These are phyloP conservation scores for Brachionus koreanus DNA, from an alignment of 1,140 invertebrate species.

Conservation along the genomic window DNA sequence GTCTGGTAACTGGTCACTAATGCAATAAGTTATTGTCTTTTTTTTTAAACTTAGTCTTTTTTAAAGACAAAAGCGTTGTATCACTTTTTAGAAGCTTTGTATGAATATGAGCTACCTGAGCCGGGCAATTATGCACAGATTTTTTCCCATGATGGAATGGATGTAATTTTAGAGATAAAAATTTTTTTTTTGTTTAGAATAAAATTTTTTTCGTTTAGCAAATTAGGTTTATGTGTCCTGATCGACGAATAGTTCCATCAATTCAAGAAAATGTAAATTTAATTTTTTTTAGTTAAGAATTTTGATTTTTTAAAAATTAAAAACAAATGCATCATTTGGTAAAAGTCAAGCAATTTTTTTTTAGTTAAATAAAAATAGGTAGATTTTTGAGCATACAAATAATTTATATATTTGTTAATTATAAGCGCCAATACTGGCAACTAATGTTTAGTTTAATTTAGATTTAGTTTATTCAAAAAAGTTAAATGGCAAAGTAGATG, in stretches of 20 bases:
- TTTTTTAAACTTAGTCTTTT: background rate
- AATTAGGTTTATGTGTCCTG: conserved; percentile 21
- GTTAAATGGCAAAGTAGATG: too few relatives aligned
- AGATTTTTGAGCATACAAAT: too few relatives aligned
- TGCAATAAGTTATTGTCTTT: background rate
- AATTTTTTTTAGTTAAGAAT: background rate
- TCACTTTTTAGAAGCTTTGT: conserved; percentile 42
- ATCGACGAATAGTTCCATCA: conserved; percentile 7
- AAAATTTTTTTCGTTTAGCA: background rate
- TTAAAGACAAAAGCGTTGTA: conserved; percentile 34
- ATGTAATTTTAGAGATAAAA: background rate
- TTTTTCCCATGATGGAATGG: conserved; percentile 37
- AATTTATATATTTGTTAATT: too few relatives aligned
- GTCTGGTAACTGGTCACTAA: background rate
- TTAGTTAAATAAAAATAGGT: too few relatives aligned
- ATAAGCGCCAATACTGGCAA: too few relatives aligned
- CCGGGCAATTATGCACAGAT: conserved; percentile 18
- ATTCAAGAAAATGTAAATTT: conserved; percentile 32
- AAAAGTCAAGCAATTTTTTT: too few relatives aligned
- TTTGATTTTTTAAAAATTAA: background rate
- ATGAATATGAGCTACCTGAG: conserved; percentile 33
- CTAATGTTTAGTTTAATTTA: too few relatives aligned
- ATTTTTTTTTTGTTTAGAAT: background rate
- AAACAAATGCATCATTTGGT: too few relatives aligned
- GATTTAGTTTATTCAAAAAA: too few relatives aligned